Evolutionary conservation across 2,113 vertebrate species (phyloP).

Genomic region (Alligator mississippiensis): DNA sequence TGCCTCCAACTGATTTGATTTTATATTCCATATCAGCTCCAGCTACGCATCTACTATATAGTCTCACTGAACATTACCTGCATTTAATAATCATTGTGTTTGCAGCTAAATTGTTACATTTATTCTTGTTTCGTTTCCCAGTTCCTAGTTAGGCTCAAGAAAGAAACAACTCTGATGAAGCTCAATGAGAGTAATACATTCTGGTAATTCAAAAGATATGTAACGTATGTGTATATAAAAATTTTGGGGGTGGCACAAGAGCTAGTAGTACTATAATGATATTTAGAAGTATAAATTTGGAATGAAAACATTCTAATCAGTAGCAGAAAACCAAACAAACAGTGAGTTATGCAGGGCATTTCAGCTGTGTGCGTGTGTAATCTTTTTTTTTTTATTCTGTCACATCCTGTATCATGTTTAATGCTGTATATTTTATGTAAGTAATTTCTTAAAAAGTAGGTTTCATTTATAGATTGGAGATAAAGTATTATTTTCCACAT

Average conservation of each 20-base stretch:
- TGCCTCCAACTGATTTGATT: conserved; percentile 32
- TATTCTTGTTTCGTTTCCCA: background rate
- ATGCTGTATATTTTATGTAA: background rate
- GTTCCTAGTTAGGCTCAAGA: background rate
- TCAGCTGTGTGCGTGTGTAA: rapidly evolving
- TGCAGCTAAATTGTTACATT: conserved; percentile 27
- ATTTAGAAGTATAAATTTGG: too few species aligned
- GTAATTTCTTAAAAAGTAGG: background rate
- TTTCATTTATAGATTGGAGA: background rate
- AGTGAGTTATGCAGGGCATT: too few species aligned
- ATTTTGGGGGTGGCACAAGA: too few species aligned
- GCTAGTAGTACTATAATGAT: too few species aligned
- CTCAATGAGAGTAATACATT: background rate
- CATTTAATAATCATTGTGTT: conserved; percentile 51
- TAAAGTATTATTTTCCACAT: background rate
- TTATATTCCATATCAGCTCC: conserved; percentile 47
- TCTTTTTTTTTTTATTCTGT: background rate
- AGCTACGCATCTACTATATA: conserved; percentile 1
- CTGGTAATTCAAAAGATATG: background rate
- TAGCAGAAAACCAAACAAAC: too few species aligned
- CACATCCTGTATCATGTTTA: background rate
- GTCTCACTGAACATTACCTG: conserved; percentile 45
- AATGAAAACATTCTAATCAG: too few species aligned
- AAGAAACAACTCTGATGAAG: background rate
- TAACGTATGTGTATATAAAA: too few species aligned